Conservation (phyloP, 2,113 vertebrate species). For the Strigops habroptila region DNA sequence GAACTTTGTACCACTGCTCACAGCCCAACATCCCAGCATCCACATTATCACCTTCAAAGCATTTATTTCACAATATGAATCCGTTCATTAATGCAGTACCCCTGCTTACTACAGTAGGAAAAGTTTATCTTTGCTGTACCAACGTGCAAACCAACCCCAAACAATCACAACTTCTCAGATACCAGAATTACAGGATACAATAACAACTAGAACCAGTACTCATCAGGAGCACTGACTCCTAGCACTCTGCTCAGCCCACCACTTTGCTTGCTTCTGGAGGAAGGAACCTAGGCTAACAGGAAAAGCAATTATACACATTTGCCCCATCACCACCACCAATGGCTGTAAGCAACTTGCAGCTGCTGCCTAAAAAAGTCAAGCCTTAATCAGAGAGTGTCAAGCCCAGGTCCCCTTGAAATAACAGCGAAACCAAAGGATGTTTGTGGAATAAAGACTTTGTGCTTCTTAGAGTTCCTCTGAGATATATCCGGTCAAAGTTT, state of each 20-base stretch:
- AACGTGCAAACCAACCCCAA: background rate
- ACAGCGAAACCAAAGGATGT: background rate
- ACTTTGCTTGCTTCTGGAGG: rapidly evolving
- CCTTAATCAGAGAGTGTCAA: background rate
- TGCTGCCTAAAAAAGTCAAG: background rate
- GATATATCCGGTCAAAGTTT: background rate
- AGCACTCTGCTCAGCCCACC: rapidly evolving
- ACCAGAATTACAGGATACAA: background rate
- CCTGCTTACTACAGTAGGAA: background rate
- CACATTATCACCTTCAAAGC: rapidly evolving
- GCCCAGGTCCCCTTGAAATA: background rate
- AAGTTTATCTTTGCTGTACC: background rate
- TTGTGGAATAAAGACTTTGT: background rate
- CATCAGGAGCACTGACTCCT: background rate
- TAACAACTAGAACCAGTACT: background rate
- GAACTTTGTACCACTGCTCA: background rate
- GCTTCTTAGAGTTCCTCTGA: background rate
- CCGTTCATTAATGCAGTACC: rapidly evolving
- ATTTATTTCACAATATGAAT: background rate
- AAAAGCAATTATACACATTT: background rate
- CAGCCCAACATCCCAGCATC: background rate
- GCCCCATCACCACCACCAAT: background rate
- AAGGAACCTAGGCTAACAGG: rapidly evolving
- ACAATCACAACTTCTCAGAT: background rate
- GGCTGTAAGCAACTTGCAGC: background rate